Percentiles rank a stretch among this genome's conserved stretches.
phyloP scores from a whole-genome alignment of 2,888 invertebrate genomes.

The Eilema sororculum region DNA sequence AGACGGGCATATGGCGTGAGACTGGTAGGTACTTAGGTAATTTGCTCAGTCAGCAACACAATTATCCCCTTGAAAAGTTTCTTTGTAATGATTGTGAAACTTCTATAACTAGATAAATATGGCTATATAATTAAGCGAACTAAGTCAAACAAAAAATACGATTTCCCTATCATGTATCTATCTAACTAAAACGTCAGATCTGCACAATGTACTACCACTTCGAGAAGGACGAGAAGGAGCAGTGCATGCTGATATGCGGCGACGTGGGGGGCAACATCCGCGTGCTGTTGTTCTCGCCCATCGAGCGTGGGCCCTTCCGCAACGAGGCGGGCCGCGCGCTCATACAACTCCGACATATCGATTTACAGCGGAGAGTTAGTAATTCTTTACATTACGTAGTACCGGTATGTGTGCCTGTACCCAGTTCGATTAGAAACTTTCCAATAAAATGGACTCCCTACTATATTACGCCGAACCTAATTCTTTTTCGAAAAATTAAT shows the following conservation, averaged over 20 bases:
- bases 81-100: too few relatives aligned
- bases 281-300: conserved; percentile 88
- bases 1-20: neutral
- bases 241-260: conserved; percentile 90
- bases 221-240: conserved; percentile 82
- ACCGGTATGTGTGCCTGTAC: too few relatives aligned
- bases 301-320: conserved; percentile 90
- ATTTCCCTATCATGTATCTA: neutral
- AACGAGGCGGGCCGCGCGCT: conserved; percentile 89
- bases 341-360: conserved; percentile 87
- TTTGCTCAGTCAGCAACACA: neutral
- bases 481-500: too few relatives aligned
- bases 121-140: too few relatives aligned
- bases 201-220: conserved; percentile 88
- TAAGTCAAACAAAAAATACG: neutral
- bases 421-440: neutral
- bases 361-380: conserved; percentile 80
- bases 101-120: too few relatives aligned
- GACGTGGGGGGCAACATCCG: conserved; percentile 91
- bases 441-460: too few relatives aligned
- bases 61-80: too few relatives aligned
- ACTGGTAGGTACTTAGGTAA: neutral
- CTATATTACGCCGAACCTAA: too few relatives aligned
- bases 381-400: neutral
- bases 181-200: conserved; percentile 62